phyloP scores from a whole-genome alignment of 1,140 invertebrate genomes.

The Cepaea nemoralis region DNA sequence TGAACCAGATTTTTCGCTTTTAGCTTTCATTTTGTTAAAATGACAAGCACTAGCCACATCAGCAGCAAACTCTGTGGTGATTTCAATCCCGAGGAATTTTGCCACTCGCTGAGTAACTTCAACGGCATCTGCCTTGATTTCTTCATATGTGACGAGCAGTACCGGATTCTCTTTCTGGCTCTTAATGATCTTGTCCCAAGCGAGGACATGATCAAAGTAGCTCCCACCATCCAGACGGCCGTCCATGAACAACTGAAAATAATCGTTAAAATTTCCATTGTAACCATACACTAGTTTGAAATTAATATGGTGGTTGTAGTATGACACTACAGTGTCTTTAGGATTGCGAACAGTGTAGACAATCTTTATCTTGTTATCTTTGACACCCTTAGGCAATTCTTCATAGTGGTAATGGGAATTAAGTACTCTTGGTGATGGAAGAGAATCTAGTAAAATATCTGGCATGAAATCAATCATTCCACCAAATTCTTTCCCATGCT shows the following conservation, averaged over 20 bases:
- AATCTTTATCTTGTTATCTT: slow-evolving; percentile 29
- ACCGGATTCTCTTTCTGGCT: neutral
- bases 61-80: slow-evolving; percentile 2
- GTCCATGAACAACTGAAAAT: slow-evolving; percentile 31
- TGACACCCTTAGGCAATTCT: slow-evolving; percentile 13
- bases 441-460: slow-evolving; percentile 11
- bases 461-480: slow-evolving; percentile 20
- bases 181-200: slow-evolving; percentile 19
- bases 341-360: slow-evolving; percentile 18
- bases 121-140: neutral
- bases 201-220: slow-evolving; percentile 24
- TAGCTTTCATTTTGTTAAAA: slow-evolving; percentile 16
- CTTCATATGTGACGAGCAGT: slow-evolving; percentile 6
- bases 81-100: neutral
- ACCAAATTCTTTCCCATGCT: slow-evolving; percentile 8
- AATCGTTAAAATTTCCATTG: slow-evolving; percentile 10
- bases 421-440: slow-evolving; percentile 26
- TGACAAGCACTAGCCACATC: neutral
- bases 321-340: slow-evolving; percentile 26
- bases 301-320: slow-evolving; percentile 9
- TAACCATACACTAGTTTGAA: neutral
- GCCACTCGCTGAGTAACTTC: neutral
- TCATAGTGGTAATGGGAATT: slow-evolving; percentile 19
- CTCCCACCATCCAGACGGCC: slow-evolving; percentile 12
- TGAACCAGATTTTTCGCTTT: too few relatives aligned